Evolutionary conservation across 2,888 invertebrate species (phyloP).

Genomic region (Torymus aiolomorphi): DNA sequence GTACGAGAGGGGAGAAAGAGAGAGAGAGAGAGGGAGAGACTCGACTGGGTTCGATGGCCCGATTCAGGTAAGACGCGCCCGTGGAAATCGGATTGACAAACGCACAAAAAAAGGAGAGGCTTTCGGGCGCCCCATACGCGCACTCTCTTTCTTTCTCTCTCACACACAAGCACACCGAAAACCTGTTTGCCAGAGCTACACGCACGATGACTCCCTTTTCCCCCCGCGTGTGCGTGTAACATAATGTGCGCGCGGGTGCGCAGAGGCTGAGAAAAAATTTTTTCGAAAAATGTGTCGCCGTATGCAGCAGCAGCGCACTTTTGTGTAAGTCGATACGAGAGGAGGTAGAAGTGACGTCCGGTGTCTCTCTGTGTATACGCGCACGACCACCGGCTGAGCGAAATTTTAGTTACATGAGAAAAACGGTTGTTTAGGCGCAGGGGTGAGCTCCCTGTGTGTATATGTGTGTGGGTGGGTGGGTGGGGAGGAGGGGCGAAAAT

Average conservation of each 20-base stretch:
- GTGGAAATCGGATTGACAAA: slow-evolving; percentile 57
- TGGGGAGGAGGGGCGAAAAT: too few species aligned
- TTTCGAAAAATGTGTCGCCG: slow-evolving; percentile 6
- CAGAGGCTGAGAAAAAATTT: neutral
- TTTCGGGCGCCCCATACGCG: neutral
- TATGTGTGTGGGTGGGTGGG: too few species aligned
- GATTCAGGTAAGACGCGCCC: slow-evolving; percentile 50
- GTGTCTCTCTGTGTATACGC: neutral
- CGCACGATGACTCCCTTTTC: neutral
- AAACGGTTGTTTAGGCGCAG: neutral
- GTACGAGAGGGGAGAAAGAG: neutral
- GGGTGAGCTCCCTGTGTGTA: too few species aligned
- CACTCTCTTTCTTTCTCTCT: too few species aligned
- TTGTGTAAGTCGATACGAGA: slow-evolving; percentile 39
- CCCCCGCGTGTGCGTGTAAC: neutral
- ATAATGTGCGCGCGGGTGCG: neutral
- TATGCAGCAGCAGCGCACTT: neutral
- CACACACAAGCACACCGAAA: slow-evolving; percentile 1
- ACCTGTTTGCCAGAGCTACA: slow-evolving; percentile 49
- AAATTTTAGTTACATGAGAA: slow-evolving; percentile 47
- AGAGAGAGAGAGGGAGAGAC: slow-evolving; percentile 17
- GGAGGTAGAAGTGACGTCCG: neutral
- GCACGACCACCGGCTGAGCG: slow-evolving; percentile 43
- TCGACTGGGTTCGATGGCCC: slow-evolving; percentile 55
- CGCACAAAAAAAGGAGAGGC: slow-evolving; percentile 11